phyloP scores from a whole-genome alignment of 2,797 vertebrate genomes.

The Alectoris magna region DNA sequence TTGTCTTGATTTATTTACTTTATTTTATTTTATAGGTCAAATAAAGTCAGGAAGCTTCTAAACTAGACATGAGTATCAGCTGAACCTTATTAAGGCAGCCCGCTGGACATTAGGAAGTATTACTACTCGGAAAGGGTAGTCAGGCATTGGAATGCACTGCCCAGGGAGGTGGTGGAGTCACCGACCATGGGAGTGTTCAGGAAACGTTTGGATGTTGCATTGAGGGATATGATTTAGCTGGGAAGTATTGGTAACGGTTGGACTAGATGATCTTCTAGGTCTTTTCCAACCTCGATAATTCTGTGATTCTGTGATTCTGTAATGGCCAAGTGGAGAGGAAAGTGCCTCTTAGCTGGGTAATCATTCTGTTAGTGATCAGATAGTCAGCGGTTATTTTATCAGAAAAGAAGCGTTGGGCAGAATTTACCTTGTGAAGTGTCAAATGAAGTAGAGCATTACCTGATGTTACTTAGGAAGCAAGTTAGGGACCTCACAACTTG shows the following conservation, averaged over 20 bases:
- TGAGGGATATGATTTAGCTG: too few species aligned
- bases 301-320: too few species aligned
- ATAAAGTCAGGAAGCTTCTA: background rate
- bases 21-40: background rate
- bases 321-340: background rate
- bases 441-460: background rate
- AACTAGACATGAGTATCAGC: background rate
- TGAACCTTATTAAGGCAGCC: background rate
- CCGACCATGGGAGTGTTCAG: too few species aligned
- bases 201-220: too few species aligned
- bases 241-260: too few species aligned
- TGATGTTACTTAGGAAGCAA: constrained; percentile 7
- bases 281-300: too few species aligned
- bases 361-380: background rate
- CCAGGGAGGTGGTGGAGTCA: too few species aligned
- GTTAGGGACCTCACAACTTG: background rate
- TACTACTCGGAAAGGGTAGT: too few species aligned
- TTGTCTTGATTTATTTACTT: background rate
- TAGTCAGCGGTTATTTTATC: background rate
- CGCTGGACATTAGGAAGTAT: too few species aligned
- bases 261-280: too few species aligned
- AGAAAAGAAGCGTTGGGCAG: background rate
- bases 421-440: background rate
- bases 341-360: background rate
- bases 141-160: too few species aligned